phyloP scores from a whole-genome alignment of 2,113 vertebrate genomes.

The Aptenodytes forsteri region DNA sequence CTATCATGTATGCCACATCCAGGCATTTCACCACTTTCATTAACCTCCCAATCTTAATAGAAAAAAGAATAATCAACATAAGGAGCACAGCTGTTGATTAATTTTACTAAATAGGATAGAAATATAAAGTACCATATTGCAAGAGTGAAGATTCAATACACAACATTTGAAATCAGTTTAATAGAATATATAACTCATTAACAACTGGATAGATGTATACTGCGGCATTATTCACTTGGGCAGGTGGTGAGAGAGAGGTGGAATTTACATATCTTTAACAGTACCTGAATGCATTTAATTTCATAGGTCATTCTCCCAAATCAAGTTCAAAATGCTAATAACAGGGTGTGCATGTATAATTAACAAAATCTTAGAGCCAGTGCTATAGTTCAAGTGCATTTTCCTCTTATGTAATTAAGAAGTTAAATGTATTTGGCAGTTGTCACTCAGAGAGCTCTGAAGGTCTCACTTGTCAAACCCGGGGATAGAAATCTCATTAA shows the following conservation, averaged over 20 bases:
- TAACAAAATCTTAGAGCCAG: slow-evolving; percentile 67
- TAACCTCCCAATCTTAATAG: slow-evolving; percentile 54
- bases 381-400: slow-evolving; percentile 66
- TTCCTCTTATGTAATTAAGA: slow-evolving; percentile 80
- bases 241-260: slow-evolving; percentile 8
- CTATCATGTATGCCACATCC: neutral
- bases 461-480: slow-evolving; percentile 39
- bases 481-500: slow-evolving; percentile 66
- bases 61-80: slow-evolving; percentile 46
- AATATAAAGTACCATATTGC: slow-evolving; percentile 61
- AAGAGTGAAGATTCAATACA: slow-evolving; percentile 43
- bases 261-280: slow-evolving; percentile 51
- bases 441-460: slow-evolving; percentile 73
- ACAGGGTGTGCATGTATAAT: slow-evolving; percentile 78
- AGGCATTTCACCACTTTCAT: slow-evolving; percentile 46
- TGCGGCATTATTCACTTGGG: neutral
- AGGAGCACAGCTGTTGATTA: slow-evolving; percentile 72
- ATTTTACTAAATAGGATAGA: slow-evolving; percentile 66
- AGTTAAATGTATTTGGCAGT: slow-evolving; percentile 82
- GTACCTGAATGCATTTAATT: slow-evolving; percentile 65
- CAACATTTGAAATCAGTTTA: slow-evolving; percentile 56
- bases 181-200: slow-evolving; percentile 53
- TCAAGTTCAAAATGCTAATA: slow-evolving; percentile 91
- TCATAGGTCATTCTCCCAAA: slow-evolving; percentile 77
- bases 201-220: neutral